Evolutionary conservation across 2,888 invertebrate species (phyloP).

Genomic region (Leucophora obtusa): DNA sequence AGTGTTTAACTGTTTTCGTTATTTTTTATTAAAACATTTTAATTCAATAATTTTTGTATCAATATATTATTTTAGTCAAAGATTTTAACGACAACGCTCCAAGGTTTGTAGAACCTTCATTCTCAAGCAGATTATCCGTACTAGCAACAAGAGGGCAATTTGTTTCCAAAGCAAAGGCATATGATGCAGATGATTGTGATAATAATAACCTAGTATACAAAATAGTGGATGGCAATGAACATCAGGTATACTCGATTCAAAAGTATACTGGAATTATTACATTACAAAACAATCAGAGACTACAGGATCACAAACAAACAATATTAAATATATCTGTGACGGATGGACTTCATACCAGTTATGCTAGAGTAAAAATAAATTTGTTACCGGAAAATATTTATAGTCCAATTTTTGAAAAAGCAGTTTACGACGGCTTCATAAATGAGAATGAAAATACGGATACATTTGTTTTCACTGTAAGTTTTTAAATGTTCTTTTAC

Average conservation of each 20-base stretch:
- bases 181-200: slow-evolving; percentile 91
- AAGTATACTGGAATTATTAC: slow-evolving; percentile 82
- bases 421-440: slow-evolving; percentile 88
- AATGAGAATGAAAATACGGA: slow-evolving; percentile 90
- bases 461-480: slow-evolving; percentile 84
- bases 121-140: slow-evolving; percentile 87
- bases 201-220: slow-evolving; percentile 87
- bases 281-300: slow-evolving; percentile 87
- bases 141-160: slow-evolving; percentile 92
- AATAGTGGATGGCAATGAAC: slow-evolving; percentile 89
- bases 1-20: no score
- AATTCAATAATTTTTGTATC: no score
- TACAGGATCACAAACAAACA: slow-evolving; percentile 82
- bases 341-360: slow-evolving; percentile 96
- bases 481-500: slow-evolving; percentile 42
- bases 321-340: slow-evolving; percentile 94
- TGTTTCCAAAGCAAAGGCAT: slow-evolving; percentile 91
- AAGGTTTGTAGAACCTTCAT: slow-evolving; percentile 88
- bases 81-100: slow-evolving; percentile 96
- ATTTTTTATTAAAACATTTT: no score
- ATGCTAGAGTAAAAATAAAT: slow-evolving; percentile 88
- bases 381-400: slow-evolving; percentile 88
- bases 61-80: slow-evolving; percentile 80
- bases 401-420: slow-evolving; percentile 88
- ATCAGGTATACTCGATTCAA: slow-evolving; percentile 85